Evolutionary conservation across 64 coral and sea anemone species (phyloP).

Genomic region (Catalaphyllia jardinei): DNA sequence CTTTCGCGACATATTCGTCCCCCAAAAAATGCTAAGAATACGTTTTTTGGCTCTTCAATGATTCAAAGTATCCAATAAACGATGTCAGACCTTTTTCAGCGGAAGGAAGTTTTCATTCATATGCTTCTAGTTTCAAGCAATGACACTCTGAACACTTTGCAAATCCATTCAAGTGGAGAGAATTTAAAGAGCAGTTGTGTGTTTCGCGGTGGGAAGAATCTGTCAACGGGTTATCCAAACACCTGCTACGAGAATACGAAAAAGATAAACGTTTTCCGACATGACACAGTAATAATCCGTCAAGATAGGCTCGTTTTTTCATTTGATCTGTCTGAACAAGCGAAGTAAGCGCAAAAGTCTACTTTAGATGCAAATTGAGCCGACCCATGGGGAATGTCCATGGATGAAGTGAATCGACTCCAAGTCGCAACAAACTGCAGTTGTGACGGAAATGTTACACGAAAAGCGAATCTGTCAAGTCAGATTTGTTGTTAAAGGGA

Average conservation of each 20-base stretch:
- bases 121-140: not conserved
- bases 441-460: not conserved
- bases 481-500: not conserved
- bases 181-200: not conserved
- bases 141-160: not conserved
- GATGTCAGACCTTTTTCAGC: not conserved
- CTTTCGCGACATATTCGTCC: not conserved
- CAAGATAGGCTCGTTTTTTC: not conserved
- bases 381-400: slow-evolving; percentile 26
- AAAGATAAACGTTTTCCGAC: slow-evolving; percentile 2
- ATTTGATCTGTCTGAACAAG: not conserved
- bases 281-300: slow-evolving; percentile 34
- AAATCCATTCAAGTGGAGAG: slow-evolving; percentile 16
- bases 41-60: not conserved
- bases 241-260: slow-evolving; percentile 1
- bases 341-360: not conserved
- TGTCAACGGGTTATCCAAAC: slow-evolving; percentile 27
- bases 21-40: not conserved
- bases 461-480: not conserved
- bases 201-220: not conserved
- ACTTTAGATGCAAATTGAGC: not conserved
- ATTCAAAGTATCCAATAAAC: not conserved
- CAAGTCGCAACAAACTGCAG: not conserved
- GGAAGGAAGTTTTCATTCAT: not conserved
- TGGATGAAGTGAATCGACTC: not conserved